Base-by-base conservation (phyloP, 2,797 vertebrate species). In the Paratrypauchen microcephalus region DNA sequence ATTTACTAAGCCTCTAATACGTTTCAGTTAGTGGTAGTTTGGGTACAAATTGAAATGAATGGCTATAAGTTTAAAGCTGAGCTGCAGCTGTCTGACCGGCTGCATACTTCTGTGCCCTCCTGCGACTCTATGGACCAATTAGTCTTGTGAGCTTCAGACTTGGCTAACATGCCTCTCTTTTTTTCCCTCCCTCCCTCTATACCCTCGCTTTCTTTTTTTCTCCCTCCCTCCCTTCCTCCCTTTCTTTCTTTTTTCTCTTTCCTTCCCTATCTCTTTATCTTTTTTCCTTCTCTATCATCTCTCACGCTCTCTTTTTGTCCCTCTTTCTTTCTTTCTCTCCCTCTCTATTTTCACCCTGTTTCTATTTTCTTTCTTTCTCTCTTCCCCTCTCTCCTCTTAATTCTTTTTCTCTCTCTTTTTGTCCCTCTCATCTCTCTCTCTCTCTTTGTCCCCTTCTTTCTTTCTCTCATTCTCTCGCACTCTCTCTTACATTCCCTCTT, bases 121-220 rank as follows among this genome's bases (percentile, higher is more conserved):
- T 75, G 24, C 8, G 15, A 85, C 77, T 83, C 72, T 55, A 16
- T 36, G 36, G 78, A 84, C 83, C 80, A 92, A 86, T 91, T 89
- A 90, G 84, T 87, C 62, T 54, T 78, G 78, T 65, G 71, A 71
- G 84, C 80, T 72, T 8, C 78, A 83, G 80, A 82, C 47, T 12
- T 86, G 75, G 76, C 64, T 90, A 88, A 91, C 85, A 82, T 85
- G 72, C 78, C 80, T 88, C 75, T 84, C 85, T 73, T 70, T 80
- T 79, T 85, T 36, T 36, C 7, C 8, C 32, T 36, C 32, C 32
- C 78, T 75, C 81, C 79, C 54, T 91, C 6, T 6, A 32, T 32
- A 32, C 30, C 30, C 30, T 69, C 91, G 5, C 79, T 82, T 90
- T 86, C 75, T 45, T 3, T 86, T 26, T 77, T 75, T 24, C 55